Evolutionary conservation across 2,888 invertebrate genomes (phyloP), one percentile per base, ranked within the genome.

Genomic region (Pseudococcus longispinus): DNA sequence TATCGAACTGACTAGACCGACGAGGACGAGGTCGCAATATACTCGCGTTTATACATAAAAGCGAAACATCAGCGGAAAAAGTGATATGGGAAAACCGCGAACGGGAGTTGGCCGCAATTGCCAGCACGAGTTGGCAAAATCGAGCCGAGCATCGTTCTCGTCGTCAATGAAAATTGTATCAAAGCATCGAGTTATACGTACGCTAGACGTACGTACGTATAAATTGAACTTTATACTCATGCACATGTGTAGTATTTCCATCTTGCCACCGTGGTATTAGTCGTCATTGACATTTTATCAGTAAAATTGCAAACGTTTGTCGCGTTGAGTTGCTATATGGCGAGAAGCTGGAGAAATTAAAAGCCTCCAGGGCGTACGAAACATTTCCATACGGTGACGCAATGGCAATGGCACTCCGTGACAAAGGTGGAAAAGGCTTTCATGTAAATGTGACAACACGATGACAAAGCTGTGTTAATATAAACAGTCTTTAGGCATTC

Each of bases 401-500:
- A 60, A n/a, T 37, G 65, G 37, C 70, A 37, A 5, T 77, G 65
- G 42, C 77, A 42, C 77, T 23, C 13, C 9, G n/a, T 20, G 42
- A 80, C 77, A 80, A 80, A 80, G 77, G 77, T 80, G 32, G 77
- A 42, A 80, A 80, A 80, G 37, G 77, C 77, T 80, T 80, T 80
- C 77, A 80, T 80, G 77, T 80, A 80, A 80, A 80, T 80, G 77
- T 80, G 77, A 80, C 77, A 80, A 80, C 37, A 15, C 77, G 77
- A 42, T 80, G 42, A 37, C 37, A 80, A 80, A 80, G 77, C 77
- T 80, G 77, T 80, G 77, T 42, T 80, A 80, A 80, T 80, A 80
- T 80, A 80, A 80, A 80, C 77, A 80, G 77, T 80, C 77, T 80
- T 80, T 80, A 80, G 77, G 77, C 77, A 80, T 80, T 80, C 29